Evolutionary conservation across 1,140 invertebrate genomes (phyloP).

Genomic region (Drosophila ohnishii): DNA sequence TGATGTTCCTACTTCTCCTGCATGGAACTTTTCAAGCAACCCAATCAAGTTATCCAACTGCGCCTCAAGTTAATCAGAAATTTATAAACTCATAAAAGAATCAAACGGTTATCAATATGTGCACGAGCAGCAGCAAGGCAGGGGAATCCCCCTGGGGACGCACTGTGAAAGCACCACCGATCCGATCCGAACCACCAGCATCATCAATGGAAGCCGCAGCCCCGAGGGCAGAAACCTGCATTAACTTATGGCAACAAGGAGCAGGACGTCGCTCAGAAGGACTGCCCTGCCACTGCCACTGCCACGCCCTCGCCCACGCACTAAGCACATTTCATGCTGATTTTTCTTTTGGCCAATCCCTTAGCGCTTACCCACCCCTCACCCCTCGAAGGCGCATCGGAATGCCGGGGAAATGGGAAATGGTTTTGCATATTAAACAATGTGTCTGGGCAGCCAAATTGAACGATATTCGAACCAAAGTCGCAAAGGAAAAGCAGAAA

Average conservation of each 20-base stretch:
- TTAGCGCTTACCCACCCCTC: slow-evolving; percentile 24
- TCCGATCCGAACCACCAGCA: slow-evolving; percentile 13
- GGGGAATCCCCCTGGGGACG: slow-evolving; percentile 31
- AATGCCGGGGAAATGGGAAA: slow-evolving; percentile 66
- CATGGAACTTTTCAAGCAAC: slow-evolving; percentile 13
- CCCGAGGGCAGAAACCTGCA: slow-evolving; percentile 47
- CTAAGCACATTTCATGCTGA: slow-evolving; percentile 77
- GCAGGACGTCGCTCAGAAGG: slow-evolving; percentile 29
- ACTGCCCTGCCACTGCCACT: neutral
- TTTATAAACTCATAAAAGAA: slow-evolving; percentile 82
- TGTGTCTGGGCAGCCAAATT: slow-evolving; percentile 64
- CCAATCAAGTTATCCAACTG: slow-evolving; percentile 49
- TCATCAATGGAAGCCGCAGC: slow-evolving; percentile 30
- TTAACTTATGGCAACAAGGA: slow-evolving; percentile 54
- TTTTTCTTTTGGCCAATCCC: slow-evolving; percentile 68
- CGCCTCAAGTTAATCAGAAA: slow-evolving; percentile 72
- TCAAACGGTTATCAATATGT: slow-evolving; percentile 81
- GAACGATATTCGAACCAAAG: slow-evolving; percentile 44
- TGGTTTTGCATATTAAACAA: slow-evolving; percentile 82
- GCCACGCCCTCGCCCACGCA: slow-evolving; percentile 43
- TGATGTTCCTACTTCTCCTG: neutral
- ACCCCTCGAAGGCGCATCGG: slow-evolving; percentile 50
- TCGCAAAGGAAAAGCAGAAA: slow-evolving; percentile 13
- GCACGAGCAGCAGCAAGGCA: slow-evolving; percentile 25
- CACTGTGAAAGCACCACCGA: slow-evolving; percentile 11